Base-by-base conservation (phyloP, 2,113 vertebrate genomes). In the Perccottus glenii region DNA sequence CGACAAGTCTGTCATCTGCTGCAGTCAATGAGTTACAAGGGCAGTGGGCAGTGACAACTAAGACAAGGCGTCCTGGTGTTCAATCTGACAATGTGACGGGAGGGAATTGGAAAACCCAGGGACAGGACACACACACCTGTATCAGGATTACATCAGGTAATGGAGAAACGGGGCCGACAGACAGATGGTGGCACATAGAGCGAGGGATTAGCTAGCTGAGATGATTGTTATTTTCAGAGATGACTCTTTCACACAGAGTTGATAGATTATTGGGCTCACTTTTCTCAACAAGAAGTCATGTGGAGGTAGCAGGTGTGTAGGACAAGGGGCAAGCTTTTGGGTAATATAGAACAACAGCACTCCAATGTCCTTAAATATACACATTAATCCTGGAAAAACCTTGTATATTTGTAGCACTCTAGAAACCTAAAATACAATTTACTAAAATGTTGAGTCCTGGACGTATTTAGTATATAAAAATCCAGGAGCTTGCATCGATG, bases 31-130 rank as follows among this genome's bases (percentile, higher is more conserved):
- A 76, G 78, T 70, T 72, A 46, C 73, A 68, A 79, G 59, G 68
- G 68, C 3, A 62, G 11, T 14, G 73, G 32, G 63, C 47, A 5
- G 43, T 52, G 84, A 84, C 80, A 60, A 59, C 43, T 56, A 47
- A 72, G 86, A 84, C 81, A 65, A 77, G 78, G 69, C 64, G n/a
- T 32, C 58, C 57, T 49, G 0, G 55, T 68, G 83, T 80, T 78
- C 55, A 60, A 51, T 59, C 66, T 80, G 77, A 85, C 65, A 67
- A 46, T 59, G 35, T 67, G 82, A 83, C 77, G 64, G 16, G 60
- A 55, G 44, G 58, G 78, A 82, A 73, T 74, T 67, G 61, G 53
- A 59, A 76, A 64, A 64, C 59, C 45, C 2, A 36, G 50, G 43
- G 74, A 66, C 6, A 27, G 70, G 60, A 69, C 67, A 72, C 62